A percentile compares a stretch with the other conserved stretches of the same genome.
Evolutionary conservation across 2,888 invertebrate species (phyloP).

Genomic region (Macaria liturata): DNA sequence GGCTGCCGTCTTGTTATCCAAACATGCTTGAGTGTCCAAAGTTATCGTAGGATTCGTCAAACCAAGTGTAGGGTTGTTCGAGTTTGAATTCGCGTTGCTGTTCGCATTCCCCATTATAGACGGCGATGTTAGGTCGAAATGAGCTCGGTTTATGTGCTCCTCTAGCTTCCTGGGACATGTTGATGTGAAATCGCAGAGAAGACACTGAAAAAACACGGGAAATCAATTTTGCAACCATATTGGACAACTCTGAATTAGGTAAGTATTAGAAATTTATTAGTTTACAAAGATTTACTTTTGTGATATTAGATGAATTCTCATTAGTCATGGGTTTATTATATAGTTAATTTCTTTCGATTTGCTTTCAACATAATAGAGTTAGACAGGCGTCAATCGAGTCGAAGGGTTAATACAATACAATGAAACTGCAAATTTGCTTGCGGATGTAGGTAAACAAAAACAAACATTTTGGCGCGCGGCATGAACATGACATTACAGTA

Average conservation of each 20-base stretch:
- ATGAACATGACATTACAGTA: slow-evolving; percentile 1
- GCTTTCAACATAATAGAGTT: too few species aligned
- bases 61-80: slow-evolving; percentile 59
- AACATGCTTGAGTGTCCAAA: slow-evolving; percentile 54
- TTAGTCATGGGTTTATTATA: background rate
- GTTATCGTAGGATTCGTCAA: slow-evolving; percentile 62
- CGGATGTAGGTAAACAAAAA: slow-evolving; percentile 3
- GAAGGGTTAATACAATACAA: background rate
- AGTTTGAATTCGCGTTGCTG: slow-evolving; percentile 64
- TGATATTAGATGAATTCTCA: background rate
- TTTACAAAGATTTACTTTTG: slow-evolving; percentile 10
- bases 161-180: slow-evolving; percentile 89
- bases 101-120: slow-evolving; percentile 74
- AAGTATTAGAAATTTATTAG: background rate
- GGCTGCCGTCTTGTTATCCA: slow-evolving; percentile 52
- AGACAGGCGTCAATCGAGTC: too few species aligned
- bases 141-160: slow-evolving; percentile 92
- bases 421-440: background rate
- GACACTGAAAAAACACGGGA: slow-evolving; percentile 81
- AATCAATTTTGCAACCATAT: too few species aligned
- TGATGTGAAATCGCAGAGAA: slow-evolving; percentile 90
- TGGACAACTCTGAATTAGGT: too few species aligned
- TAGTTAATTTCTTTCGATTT: too few species aligned
- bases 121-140: slow-evolving; percentile 92
- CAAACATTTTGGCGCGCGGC: background rate